Conservation (phyloP, 2,888 invertebrate genomes). For the Calameuta idolon region DNA sequence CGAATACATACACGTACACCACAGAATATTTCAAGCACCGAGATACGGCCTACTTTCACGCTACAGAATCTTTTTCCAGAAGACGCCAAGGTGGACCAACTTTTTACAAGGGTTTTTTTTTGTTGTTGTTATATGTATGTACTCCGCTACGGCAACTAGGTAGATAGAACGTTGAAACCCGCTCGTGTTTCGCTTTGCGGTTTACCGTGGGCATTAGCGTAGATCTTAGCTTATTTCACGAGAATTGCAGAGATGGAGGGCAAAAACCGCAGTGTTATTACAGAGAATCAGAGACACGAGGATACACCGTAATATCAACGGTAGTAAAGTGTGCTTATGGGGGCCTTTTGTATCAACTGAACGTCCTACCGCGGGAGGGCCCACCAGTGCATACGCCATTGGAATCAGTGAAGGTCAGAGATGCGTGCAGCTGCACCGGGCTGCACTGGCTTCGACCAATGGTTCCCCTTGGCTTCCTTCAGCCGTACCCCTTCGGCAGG, state of each 20-base stretch:
- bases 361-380: background rate
- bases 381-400: slow-evolving; percentile 29
- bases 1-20: background rate
- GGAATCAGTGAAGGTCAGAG: slow-evolving; percentile 37
- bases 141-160: background rate
- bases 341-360: background rate
- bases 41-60: background rate
- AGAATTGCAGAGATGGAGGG: background rate
- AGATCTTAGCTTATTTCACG: background rate
- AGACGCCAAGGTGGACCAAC: background rate
- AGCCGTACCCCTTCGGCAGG: slow-evolving; percentile 4
- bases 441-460: slow-evolving; percentile 22
- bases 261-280: background rate
- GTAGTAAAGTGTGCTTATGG: background rate
- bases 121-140: background rate
- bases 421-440: slow-evolving; percentile 38
- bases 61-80: background rate
- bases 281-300: background rate
- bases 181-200: background rate
- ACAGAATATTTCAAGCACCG: background rate
- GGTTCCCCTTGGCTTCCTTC: slow-evolving; percentile 20
- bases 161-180: background rate
- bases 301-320: background rate
- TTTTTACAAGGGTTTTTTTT: background rate
- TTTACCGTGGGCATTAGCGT: background rate